Base-by-base conservation (phyloP, 2,113 vertebrate genomes). In the Mungos mungo region DNA sequence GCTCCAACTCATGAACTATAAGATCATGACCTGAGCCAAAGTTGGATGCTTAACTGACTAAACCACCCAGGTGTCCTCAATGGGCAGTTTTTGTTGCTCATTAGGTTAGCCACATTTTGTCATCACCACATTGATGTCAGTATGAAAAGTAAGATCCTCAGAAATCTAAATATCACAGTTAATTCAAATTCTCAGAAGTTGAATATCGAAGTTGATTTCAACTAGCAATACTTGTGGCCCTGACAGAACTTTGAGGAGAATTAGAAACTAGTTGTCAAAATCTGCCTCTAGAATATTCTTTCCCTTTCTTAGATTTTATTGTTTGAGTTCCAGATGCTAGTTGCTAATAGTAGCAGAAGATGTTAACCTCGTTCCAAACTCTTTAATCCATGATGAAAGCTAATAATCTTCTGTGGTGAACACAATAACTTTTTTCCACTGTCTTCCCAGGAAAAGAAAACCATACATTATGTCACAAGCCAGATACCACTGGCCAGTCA, bases 231-330 rank as follows among this genome's bases (percentile, higher is more conserved):
- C 3, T 94, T 33, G 45, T 77, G 80, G 45, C 10, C 18, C 31
- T 65, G 60, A 84, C 13, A 91, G 35, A 65, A 25, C 27, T 94
- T 90, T 50, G 65, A 80, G 63, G 47, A 89, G 50, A 92, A 84
- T 94, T 88, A 92, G 76, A 92, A 96, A 84, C 3, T 7, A 93
- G 38, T 74, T 87, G 82, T 95, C 33, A 92, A 96, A 98, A 96
- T 19, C 38, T 93, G 12, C 2, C 33, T 88, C 52, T 93, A 27
- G 45, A 72, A 52, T 90, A 33, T 47, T 69, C 7, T 63, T 65
- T 15, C 90, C 25, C 88, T 95, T 94, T 88, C 68, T 87, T 77
- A 38, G n/a, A 80, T 87, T 86, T 96, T 80, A 92, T 23, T n/a
- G n/a, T 50, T 89, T 90, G 76, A 69, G 18, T 6, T 90, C 57